Evolutionary conservation across 2,113 vertebrate species (phyloP), one percentile per base, ranked within the genome.

Genomic region (Gallinago undulata): DNA sequence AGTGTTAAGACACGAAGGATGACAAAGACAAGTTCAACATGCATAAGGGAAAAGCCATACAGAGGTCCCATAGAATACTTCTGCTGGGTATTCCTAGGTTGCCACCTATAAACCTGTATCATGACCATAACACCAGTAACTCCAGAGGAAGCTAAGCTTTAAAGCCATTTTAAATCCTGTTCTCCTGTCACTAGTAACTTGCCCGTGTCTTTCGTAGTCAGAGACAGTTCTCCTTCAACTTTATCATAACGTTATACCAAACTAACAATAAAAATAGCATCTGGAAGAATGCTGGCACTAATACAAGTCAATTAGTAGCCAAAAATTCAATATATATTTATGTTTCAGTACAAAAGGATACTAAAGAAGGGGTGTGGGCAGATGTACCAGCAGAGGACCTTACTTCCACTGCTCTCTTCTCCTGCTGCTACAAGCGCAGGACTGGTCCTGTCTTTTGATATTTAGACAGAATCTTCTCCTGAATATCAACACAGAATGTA

Each of bases 161-260:
- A 80, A 43, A 19, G 64, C 12, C 19, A 66, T 63, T 86, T 91
- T 31, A 68, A 89, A 57, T 6, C 3, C 10, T 77, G 53, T 87
- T 28, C 19, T 82, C 43, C 16, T 35, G 25, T 62, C 47, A 48
- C 3, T 53, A 39, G 7, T 62, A 69, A 82, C 27, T 56, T 48
- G 8, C 7, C 56, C 15, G 6, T 15, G 11, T 7, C 31, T 87
- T 53, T 55, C 47, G 59, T 1, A 66, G 18, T 11, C 23, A 56
- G 11, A 47, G 4, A 39, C 0, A 63, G 9, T 3, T 74, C 3
- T 1, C 23, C n/a, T 83, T 45, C 21, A n/a, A n/a, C 31, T 60
- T 63, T 7, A 66, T 3, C 14, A 1, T 33, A 90, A 85, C n/a
- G 33, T 22, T 43, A n/a, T 10, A 73, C 11, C 39, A 75, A 79